phyloP scores from a whole-genome alignment of 2,888 invertebrate species.

The Sericinus montela region DNA sequence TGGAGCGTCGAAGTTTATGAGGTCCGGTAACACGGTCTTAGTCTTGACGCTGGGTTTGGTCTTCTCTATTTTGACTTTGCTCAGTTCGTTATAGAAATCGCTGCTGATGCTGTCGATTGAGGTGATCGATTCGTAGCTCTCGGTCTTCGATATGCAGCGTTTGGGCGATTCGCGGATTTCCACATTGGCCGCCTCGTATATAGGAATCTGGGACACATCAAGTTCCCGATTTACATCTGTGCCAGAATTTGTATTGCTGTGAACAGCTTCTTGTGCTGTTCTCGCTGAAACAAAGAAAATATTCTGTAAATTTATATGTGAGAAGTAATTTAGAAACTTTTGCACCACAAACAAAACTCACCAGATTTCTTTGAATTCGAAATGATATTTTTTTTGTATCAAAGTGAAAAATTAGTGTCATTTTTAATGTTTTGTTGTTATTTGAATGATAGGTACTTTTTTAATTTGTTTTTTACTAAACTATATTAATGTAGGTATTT shows the following conservation, averaged over 20 bases:
- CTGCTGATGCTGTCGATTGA: conserved; percentile 62
- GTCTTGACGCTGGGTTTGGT: conserved; percentile 43
- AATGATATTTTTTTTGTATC: too few relatives aligned
- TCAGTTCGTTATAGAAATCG: conserved; percentile 60
- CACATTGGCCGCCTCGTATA: conserved; percentile 60
- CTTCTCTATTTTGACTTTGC: conserved; percentile 51
- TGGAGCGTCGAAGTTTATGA: conserved; percentile 64
- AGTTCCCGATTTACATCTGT: conserved; percentile 31
- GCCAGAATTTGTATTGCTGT: conserved; percentile 23
- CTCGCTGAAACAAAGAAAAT: conserved; percentile 27
- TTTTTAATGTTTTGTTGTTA: too few relatives aligned
- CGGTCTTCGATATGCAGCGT: conserved; percentile 34
- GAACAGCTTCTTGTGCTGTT: conserved; percentile 23
- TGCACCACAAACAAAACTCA: too few relatives aligned
- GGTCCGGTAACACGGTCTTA: conserved; percentile 54
- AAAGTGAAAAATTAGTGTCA: too few relatives aligned
- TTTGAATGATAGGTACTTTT: too few relatives aligned
- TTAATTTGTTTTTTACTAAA: too few relatives aligned
- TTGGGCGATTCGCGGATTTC: conserved; percentile 49
- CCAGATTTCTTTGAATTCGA: too few relatives aligned
- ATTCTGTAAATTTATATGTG: too few relatives aligned
- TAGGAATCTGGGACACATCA: conserved; percentile 62
- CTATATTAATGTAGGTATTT: too few relatives aligned
- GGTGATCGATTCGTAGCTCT: conserved; percentile 59
- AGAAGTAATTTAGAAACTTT: too few relatives aligned